phyloP scores from a whole-genome alignment of 2,888 invertebrate species.

The Allacma fusca region DNA sequence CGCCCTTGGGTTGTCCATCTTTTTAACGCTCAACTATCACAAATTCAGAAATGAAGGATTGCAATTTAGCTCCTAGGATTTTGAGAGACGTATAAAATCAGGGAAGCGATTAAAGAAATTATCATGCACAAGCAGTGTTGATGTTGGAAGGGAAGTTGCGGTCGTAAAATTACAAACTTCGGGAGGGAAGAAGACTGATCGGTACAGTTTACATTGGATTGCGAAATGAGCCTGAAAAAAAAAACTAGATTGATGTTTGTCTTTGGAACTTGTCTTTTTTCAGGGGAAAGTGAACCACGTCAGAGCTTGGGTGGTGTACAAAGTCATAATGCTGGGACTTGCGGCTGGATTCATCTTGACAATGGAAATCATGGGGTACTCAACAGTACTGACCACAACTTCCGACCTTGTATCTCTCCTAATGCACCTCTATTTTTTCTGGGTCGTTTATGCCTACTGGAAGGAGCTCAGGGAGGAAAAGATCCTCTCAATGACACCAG shows the following conservation, averaged over 20 bases:
- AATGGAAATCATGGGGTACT: conserved; percentile 44
- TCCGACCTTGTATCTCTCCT: conserved; percentile 48
- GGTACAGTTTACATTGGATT: too few species aligned
- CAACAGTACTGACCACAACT: conserved; percentile 39
- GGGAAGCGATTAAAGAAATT: too few species aligned
- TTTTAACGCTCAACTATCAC: too few species aligned
- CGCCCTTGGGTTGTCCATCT: too few species aligned
- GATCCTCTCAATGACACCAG: conserved; percentile 47
- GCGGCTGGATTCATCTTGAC: conserved; percentile 49
- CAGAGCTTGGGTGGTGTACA: conserved; percentile 49
- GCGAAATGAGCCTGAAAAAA: too few species aligned
- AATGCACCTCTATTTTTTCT: conserved; percentile 50
- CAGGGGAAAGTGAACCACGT: conserved; percentile 48
- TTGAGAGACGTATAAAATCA: too few species aligned
- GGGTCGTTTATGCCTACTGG: conserved; percentile 54
- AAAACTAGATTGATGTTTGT: background rate
- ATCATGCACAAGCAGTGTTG: too few species aligned
- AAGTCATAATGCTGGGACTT: conserved; percentile 41
- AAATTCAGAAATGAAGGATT: too few species aligned
- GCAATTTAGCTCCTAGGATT: too few species aligned
- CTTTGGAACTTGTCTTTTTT: background rate
- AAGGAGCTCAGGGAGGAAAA: conserved; percentile 48
- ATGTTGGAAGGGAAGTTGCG: too few species aligned
- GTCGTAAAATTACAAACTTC: too few species aligned
- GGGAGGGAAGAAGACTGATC: too few species aligned